A percentile compares a stretch with the other conserved stretches of the same genome.
Conservation (phyloP, 1,140 invertebrate species). For the Conus betulinus region DNA sequence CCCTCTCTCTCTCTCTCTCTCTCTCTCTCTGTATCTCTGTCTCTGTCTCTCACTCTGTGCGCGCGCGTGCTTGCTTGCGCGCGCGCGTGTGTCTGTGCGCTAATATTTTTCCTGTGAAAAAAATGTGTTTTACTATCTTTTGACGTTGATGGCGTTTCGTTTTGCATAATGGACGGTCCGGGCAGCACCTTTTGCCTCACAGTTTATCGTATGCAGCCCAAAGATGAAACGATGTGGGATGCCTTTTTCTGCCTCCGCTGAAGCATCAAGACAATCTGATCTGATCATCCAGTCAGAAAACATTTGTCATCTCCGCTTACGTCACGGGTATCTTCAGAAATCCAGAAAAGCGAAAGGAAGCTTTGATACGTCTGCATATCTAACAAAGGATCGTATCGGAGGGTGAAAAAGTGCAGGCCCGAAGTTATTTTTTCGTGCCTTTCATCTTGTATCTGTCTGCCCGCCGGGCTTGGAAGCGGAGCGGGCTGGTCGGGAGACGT, state of each 20-base stretch:
- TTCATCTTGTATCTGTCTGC: constrained; percentile 15
- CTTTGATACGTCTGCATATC: constrained; percentile 26
- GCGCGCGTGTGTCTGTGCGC: background rate
- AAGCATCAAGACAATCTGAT: background rate
- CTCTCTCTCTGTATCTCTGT: background rate
- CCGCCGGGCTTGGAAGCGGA: background rate
- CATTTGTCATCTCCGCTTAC: constrained; percentile 14
- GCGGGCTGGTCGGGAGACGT: background rate
- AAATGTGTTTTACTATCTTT: constrained; percentile 8
- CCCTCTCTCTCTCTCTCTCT: background rate
- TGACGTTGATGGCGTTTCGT: constrained; percentile 4
- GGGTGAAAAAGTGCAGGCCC: constrained; percentile 9
- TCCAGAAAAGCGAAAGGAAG: constrained; percentile 10
- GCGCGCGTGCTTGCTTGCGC: background rate
- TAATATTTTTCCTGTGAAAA: background rate
- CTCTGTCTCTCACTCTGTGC: background rate
- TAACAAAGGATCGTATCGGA: constrained; percentile 8
- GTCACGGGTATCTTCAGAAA: constrained; percentile 9
- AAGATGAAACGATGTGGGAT: background rate
- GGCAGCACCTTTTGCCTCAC: background rate
- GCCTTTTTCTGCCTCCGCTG: background rate
- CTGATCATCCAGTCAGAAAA: constrained; percentile 14
- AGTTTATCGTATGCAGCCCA: constrained; percentile 4
- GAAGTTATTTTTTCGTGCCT: constrained; percentile 12
- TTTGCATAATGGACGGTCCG: background rate